Base-by-base conservation (phyloP, 2,113 vertebrate genomes). In the Centrocercus urophasianus region DNA sequence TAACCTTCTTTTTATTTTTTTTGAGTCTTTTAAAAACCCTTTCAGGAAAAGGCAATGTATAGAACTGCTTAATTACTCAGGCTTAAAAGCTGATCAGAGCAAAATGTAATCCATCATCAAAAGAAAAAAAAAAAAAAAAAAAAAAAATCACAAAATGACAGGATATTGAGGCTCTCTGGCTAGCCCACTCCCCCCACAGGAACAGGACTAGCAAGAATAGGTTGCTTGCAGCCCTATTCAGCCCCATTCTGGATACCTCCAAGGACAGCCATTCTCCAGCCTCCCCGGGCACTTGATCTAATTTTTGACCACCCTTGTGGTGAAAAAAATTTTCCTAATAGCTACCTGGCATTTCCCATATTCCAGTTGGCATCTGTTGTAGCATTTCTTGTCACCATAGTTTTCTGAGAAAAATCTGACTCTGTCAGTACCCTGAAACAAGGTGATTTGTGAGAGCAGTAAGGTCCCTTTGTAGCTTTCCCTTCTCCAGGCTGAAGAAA, bases 111-210 rank as follows among this genome's bases (percentile, higher is more conserved):
- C 12, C 27, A 85, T 42, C 48, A 89, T 42, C 50, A 90, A 81
- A 90, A 52, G 25, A 83, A 18, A 85, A 91, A 83, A 18, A 85
- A 91, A 83, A 18, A 85, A 91, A 83, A 18, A 85, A 91, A 83
- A 18, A 85, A 91, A 79, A 73, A 73, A 79, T 45, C 30, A 83
- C 36, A 71, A 13, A 61, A 21, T 43, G 69, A 88, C 59, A 86
- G 45, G 45, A 22, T 13, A 21, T n/a, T 1, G 2, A 52, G 28
- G 14, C 19, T 81, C n/a, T 63, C 40, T 76, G 32, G 32, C 50
- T 32, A 73, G 34, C 20, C 8, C 45, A 83, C 11, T 34, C 69
- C 6, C 9, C 50, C 90, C 5, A 30, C 52, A 54, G 27, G 8
- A 48, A 24, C 45, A 92, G 47, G 22, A 19, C 47, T n/a, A 18